Base-by-base conservation (phyloP, 2,797 vertebrate genomes). In the Myotis myotis region DNA sequence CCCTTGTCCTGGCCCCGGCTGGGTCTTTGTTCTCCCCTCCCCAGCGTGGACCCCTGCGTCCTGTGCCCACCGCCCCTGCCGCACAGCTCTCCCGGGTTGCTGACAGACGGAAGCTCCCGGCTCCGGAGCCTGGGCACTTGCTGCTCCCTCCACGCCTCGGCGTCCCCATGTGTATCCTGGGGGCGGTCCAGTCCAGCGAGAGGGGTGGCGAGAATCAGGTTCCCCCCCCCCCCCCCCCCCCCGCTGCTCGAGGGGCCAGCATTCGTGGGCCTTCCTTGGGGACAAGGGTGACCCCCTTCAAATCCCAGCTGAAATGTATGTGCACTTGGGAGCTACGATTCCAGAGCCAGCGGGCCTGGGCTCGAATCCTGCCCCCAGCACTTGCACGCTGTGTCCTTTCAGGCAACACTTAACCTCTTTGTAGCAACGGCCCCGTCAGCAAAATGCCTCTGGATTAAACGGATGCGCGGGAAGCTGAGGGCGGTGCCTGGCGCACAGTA, bases 391-490 rank as follows among this genome's bases (percentile, higher is more conserved):
- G 47, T 33, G 74, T 74, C 47, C 44, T 57, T 17, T 55, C 15
- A 19, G 79, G 64, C 64, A 25, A 44, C n/a, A 5, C 36, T 33
- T 8, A 47, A 20, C 30, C 68, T 74, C 47, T 66, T 11, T 64
- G 78, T 5, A 7, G 44, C 36, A 15, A 6, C 0, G 12, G 1
- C 20, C 55, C 16, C 44, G 25, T 15, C 6, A 4, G n/a, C 6
- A 53, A 75, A 53, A 64, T 9, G 66, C 38, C 66, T 25, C 33
- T 9, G 49, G 41, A 22, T 68, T 44, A 36, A 62, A 70, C 2
- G 6, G 53, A n/a, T 9, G 28, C 13, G 0, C 2, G 30, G 57
- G 36, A 36, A 30, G 41, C 2, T 85, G 12, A 47, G 28, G 74
- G 49, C 2, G 38, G 23, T 15, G 49, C n/a, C 15, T 30, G 33